Conservation (phyloP, 23 tunicate species). For the Ciona savignyi region DNA sequence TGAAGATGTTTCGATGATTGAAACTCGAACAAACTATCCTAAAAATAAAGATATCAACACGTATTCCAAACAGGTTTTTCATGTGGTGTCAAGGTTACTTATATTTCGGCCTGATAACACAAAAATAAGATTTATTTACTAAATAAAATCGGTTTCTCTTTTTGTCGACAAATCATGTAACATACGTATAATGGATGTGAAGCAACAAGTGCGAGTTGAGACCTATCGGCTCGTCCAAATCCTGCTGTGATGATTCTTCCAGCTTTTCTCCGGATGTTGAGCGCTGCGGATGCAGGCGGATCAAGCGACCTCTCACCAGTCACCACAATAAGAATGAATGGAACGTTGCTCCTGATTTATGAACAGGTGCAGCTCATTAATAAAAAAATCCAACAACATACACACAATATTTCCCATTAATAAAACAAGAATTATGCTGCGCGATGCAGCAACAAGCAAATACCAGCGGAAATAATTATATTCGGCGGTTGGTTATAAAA, state of each 20-base stretch:
- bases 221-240: neutral
- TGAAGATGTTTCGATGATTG: neutral
- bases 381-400: too few relatives aligned
- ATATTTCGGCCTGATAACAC: too few relatives aligned
- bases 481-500: too few relatives aligned
- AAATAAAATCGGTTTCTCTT: too few relatives aligned
- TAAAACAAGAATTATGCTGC: too few relatives aligned
- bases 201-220: neutral
- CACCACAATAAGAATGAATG: neutral
- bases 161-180: too few relatives aligned
- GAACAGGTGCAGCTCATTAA: neutral
- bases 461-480: too few relatives aligned
- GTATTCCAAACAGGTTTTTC: too few relatives aligned
- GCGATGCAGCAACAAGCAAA: too few relatives aligned
- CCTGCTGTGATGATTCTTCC: constrained; percentile 7
- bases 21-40: neutral
- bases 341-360: neutral
- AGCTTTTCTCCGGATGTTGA: neutral
- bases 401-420: too few relatives aligned
- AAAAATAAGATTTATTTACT: too few relatives aligned
- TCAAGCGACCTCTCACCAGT: neutral
- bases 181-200: neutral
- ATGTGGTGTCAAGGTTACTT: too few relatives aligned
- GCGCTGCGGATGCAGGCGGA: neutral
- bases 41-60: neutral